Percentiles rank a stretch among this genome's conserved stretches.
Conservation (phyloP, 2,888 invertebrate species). For the Melieria crassipennis region DNA sequence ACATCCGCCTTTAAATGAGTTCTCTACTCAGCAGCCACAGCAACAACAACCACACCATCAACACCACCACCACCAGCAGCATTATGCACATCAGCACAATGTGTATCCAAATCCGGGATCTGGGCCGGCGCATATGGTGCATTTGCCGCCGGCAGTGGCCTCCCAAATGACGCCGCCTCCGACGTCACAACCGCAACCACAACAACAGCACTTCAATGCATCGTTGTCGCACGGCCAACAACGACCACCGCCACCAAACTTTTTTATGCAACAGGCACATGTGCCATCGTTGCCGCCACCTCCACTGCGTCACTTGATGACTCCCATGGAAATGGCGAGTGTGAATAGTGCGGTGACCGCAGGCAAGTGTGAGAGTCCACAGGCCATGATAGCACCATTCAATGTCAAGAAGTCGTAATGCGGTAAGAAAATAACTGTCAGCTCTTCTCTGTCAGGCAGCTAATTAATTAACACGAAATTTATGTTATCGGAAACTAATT, state of each 20-base stretch:
- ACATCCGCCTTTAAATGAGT: not conserved
- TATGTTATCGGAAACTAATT: too few species aligned
- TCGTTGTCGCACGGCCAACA: constrained; percentile 5
- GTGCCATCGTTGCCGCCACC: constrained; percentile 38
- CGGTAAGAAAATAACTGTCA: too few species aligned
- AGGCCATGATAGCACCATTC: constrained; percentile 49
- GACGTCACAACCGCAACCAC: not conserved
- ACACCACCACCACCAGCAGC: constrained; percentile 13
- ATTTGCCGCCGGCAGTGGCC: too few species aligned
- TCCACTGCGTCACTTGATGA: constrained; percentile 25
- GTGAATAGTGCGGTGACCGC: constrained; percentile 7
- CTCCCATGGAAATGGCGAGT: constrained; percentile 16
- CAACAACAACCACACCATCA: constrained; percentile 9
- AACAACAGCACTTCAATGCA: constrained; percentile 16
- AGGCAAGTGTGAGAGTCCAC: constrained; percentile 39
- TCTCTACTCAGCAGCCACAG: not conserved
- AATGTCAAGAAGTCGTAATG: constrained; percentile 47
- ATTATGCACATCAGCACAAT: constrained; percentile 8
- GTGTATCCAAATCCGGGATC: too few species aligned
- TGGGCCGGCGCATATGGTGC: too few species aligned
- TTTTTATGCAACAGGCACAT: constrained; percentile 23
- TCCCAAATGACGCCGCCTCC: too few species aligned
- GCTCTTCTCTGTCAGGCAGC: too few species aligned
- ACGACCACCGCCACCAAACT: constrained; percentile 29
- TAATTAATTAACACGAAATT: too few species aligned